Evolutionary conservation across 2,888 invertebrate genomes (phyloP).

Genomic region (Alcis repandata): DNA sequence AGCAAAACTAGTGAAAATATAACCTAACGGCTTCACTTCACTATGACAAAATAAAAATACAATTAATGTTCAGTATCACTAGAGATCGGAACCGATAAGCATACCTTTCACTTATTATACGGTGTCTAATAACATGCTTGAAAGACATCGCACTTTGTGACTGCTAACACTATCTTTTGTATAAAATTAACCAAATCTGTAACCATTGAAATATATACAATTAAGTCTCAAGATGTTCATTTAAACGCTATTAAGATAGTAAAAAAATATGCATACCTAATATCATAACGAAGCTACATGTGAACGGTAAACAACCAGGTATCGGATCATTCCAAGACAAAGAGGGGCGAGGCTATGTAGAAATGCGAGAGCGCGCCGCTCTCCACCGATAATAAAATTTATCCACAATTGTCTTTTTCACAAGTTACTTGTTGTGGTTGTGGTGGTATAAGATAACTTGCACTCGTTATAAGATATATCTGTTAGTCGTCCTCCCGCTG

Average conservation of each 20-base stretch:
- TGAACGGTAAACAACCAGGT: conserved; percentile 78
- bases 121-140: conserved; percentile 65
- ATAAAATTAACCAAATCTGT: conserved; percentile 84
- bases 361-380: conserved; percentile 68
- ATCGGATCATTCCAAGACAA: conserved; percentile 70
- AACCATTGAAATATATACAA: conserved; percentile 85
- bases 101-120: conserved; percentile 63
- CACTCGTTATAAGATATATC: conserved; percentile 83
- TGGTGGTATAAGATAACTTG: conserved; percentile 85
- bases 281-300: conserved; percentile 85
- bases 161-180: conserved; percentile 79
- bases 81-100: conserved; percentile 79
- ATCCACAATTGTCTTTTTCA: conserved; percentile 85
- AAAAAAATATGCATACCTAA: conserved; percentile 87
- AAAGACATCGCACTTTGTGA: conserved; percentile 79
- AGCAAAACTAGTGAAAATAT: conserved; percentile 67
- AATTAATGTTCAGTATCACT: conserved; percentile 72
- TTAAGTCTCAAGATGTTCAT: conserved; percentile 77
- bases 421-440: conserved; percentile 79
- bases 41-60: conserved; percentile 66
- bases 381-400: conserved; percentile 74
- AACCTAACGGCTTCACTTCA: conserved; percentile 69
- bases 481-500: conserved; percentile 73
- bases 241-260: conserved; percentile 82
- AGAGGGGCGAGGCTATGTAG: conserved; percentile 75